Evolutionary conservation across 30 jellyfish, hydroid and myxozoan species (phyloP), one percentile per base, ranked within the genome.

Genomic region (Pseudorhiza aurosa): DNA sequence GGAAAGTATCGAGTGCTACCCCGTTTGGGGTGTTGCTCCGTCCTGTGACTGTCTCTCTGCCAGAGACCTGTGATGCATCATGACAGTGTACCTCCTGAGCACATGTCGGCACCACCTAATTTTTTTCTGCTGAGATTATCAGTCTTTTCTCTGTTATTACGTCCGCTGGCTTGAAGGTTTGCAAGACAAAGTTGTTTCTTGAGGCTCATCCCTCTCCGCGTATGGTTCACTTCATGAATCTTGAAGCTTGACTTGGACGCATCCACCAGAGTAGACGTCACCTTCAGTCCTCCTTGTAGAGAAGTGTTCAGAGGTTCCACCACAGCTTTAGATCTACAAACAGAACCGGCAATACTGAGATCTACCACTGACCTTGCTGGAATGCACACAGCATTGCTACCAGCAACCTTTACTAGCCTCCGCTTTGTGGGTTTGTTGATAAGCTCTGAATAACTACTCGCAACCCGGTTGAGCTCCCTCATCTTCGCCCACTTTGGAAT

Each of bases 161-260:
- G 3, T 19, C 47, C 24, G 72, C 72, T 19, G 49, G n/a, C 46
- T 15, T 58, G 72, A 39, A 58, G 10, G 72, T 33, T 58, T 58
- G 7, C 72, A 58, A 58, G 72, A 58, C 72, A 58, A 12, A 32
- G n/a, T 8, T 19, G 17, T 29, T 58, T 58, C 72, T 19, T 58
- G 17, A 58, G 72, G 50, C 47, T 58, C 32, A 58, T 32, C 18
- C 72, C 72, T 58, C 19, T 28, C 32, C 47, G 25, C 25, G 47
- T 58, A 4, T 10, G 49, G 72, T 58, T 6, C 68, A 55, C 72
- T 6, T 9, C 72, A n/a, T 58, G 72, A 58, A 58, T 18, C 17
- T 4, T 10, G 50, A 18, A 58, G 47, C 8, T 24, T 18, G 68
- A 21, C 21, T 26, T 55, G 10, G 68, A 55, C 10, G 68, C 19